Evolutionary conservation across 2,888 invertebrate genomes (phyloP), one percentile per base, ranked within the genome.

Genomic region (Drosophila anomalipes): DNA sequence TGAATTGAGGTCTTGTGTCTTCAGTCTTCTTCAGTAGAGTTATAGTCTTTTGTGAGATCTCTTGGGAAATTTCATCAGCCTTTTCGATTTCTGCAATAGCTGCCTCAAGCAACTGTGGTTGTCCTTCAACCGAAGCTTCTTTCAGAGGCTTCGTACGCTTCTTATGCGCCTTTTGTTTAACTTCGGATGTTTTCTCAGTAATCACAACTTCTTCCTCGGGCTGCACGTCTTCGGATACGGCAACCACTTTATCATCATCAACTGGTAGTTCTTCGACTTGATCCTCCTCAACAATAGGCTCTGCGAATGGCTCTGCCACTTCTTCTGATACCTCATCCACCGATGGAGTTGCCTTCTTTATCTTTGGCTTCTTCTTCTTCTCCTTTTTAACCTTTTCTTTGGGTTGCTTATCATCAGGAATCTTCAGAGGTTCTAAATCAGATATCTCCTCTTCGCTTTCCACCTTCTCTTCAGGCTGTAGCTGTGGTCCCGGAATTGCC

Each of bases 11-110:
- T 83, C 91, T 86, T 52, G 90, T 91, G 81, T 94, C 94, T 78
- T 93, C 91, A 74, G 94, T 91, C 85, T 93, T 93, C 61, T 92
- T 93, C 32, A 93, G 81, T 79, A 84, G 39, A 1, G 91, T 93
- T 54, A 94, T 94, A 85, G 94, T 93, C 77, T 94, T 94, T 88
- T 94, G 94, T 61, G 94, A 94, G 86, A 93, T 90, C 85, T 91
- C 93, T 76, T 91, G 91, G 26, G 89, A 76, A 71, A 85, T 75
- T 89, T 90, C 89, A 53, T 92, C 84, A 49, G 91, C 84, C 76
- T 93, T 92, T 79, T 93, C 92, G 37, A 80, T 87, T 81, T 93
- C 92, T 14, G 87, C 88, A 41, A 91, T 80, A 35, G 84, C 87
- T 4, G 92, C 91, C 79, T 93, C 92, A 33, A 93, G 70, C 7